Evolutionary conservation across 2,888 invertebrate species (phyloP).

Genomic region (Apamea crenata): DNA sequence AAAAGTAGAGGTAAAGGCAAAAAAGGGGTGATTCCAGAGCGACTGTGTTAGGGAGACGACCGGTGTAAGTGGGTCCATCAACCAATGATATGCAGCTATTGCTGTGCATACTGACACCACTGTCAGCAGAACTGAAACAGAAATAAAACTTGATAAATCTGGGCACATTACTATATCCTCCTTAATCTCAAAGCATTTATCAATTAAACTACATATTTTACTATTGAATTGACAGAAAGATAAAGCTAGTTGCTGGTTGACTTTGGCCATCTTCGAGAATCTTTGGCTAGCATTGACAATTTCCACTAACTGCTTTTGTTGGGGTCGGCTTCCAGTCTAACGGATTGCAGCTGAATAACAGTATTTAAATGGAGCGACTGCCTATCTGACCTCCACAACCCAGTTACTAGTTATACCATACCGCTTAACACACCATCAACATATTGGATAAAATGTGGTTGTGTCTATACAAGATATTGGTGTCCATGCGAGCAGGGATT

Average conservation of each 20-base stretch:
- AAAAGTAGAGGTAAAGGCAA: constrained; percentile 96
- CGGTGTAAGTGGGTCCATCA: constrained; percentile 98
- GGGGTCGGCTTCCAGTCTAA: too few relatives aligned
- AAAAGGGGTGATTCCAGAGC: constrained; percentile 97
- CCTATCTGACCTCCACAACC: too few relatives aligned
- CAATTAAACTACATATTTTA: too few relatives aligned
- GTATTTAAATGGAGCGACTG: too few relatives aligned
- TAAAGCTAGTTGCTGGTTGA: too few relatives aligned
- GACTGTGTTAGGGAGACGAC: constrained; percentile 97
- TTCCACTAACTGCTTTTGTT: too few relatives aligned
- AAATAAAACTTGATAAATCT: neutral
- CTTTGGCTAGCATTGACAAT: too few relatives aligned
- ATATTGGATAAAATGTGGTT: neutral
- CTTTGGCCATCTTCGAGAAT: too few relatives aligned
- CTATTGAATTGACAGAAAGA: too few relatives aligned
- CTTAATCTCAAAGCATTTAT: neutral
- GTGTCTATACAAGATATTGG: neutral
- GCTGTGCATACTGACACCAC: constrained; percentile 97
- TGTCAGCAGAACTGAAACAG: constrained; percentile 94
- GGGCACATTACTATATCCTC: neutral
- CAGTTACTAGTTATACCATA: too few relatives aligned
- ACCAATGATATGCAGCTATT: constrained; percentile 98
- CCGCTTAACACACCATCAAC: too few relatives aligned
- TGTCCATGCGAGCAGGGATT: neutral
- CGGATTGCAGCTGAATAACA: too few relatives aligned